Percentiles rank a stretch among this genome's conserved stretches.
Evolutionary conservation across 2,797 vertebrate species (phyloP).

Genomic region (Bradypodion ventrale): DNA sequence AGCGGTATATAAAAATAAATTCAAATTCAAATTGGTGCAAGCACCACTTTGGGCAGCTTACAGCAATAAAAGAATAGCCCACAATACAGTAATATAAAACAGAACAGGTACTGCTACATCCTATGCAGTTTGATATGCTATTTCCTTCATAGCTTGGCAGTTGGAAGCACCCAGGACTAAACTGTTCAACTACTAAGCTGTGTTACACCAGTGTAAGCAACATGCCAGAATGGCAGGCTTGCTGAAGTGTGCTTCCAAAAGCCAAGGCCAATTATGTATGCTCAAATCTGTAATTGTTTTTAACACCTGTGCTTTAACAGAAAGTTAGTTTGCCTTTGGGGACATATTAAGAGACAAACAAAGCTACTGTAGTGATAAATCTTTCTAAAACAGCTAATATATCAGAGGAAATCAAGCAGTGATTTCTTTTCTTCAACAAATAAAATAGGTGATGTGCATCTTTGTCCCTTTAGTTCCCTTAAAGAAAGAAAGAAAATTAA

Average conservation of each 20-base stretch:
- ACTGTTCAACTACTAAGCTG: too few relatives aligned
- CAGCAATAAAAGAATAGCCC: too few relatives aligned
- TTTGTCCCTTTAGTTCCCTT: not conserved
- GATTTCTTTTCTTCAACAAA: not conserved
- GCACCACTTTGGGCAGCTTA: too few relatives aligned
- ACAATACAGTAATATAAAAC: too few relatives aligned
- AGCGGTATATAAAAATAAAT: too few relatives aligned
- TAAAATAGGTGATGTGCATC: not conserved
- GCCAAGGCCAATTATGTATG: not conserved
- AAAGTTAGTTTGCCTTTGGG: constrained; percentile 1
- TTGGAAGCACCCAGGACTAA: not conserved
- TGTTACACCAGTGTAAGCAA: not conserved
- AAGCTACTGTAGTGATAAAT: constrained; percentile 25
- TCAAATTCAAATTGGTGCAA: too few relatives aligned
- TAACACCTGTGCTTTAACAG: not conserved
- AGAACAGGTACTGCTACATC: too few relatives aligned
- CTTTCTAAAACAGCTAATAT: not conserved
- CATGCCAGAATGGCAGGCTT: not conserved
- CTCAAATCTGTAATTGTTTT: not conserved
- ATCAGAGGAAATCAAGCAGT: not conserved
- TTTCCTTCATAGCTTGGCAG: too few relatives aligned
- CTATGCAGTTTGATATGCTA: not conserved
- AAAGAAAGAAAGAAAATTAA: not conserved
- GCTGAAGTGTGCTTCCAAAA: not conserved
- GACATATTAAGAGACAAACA: constrained; percentile 29